Evolutionary conservation across 1,140 invertebrate genomes (phyloP).

Genomic region (Drosophila dunni): DNA sequence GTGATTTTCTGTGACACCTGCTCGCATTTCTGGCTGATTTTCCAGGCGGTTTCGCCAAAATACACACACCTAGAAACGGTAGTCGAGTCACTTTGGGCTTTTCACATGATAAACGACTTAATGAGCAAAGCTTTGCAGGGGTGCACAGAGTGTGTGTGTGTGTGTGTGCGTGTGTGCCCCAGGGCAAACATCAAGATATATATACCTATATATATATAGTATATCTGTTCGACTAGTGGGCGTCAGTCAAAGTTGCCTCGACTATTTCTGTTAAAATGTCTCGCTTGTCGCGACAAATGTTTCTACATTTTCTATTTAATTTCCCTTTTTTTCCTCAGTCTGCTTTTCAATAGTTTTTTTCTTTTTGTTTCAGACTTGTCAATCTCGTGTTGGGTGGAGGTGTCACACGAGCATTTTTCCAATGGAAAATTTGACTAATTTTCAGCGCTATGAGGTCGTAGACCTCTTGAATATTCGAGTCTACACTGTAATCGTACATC

Average conservation of each 20-base stretch:
- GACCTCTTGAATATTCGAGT: conserved; percentile 41
- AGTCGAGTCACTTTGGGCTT: conserved; percentile 41
- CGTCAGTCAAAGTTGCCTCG: conserved; percentile 26
- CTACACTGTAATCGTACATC: not conserved
- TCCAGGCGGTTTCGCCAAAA: conserved; percentile 5
- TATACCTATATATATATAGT: conserved; percentile 12
- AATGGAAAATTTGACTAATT: conserved; percentile 58
- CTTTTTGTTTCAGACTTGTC: conserved; percentile 26
- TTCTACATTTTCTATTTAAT: conserved; percentile 9
- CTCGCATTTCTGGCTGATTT: not conserved
- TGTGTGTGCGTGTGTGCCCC: not conserved
- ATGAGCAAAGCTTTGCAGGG: conserved; percentile 51
- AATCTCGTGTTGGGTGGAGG: conserved; percentile 24
- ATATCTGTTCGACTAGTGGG: conserved; percentile 17
- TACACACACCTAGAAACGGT: conserved; percentile 3
- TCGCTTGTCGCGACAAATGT: conserved; percentile 53
- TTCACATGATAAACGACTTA: conserved; percentile 48
- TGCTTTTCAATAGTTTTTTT: not conserved
- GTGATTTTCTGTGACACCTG: too few species aligned
- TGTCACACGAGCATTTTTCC: conserved; percentile 45
- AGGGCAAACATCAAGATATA: conserved; percentile 9
- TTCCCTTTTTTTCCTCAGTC: conserved; percentile 1
- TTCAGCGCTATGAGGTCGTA: conserved; percentile 42
- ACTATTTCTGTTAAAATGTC: conserved; percentile 51
- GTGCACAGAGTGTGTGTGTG: conserved; percentile 15